Percentiles rank a stretch among this genome's conserved stretches.
Conservation (phyloP, 37 sponge, comb jelly and placozoan genomes). For the Eunapius fragilis region DNA sequence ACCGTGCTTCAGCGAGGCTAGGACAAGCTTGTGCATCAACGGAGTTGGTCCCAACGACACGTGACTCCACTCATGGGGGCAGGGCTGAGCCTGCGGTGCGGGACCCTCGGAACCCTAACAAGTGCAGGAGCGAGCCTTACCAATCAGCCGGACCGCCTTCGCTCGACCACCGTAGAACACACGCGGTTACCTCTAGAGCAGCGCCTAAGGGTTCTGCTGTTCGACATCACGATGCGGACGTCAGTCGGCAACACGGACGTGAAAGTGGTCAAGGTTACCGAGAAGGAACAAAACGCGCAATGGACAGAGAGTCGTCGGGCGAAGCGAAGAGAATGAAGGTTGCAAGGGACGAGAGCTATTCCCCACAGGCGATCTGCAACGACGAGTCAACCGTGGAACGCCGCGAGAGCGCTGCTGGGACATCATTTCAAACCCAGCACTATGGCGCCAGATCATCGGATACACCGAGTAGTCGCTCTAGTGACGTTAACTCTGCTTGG, state of each 20-base stretch:
- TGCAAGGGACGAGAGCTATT: neutral
- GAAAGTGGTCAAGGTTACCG: too few relatives aligned
- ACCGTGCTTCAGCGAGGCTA: neutral
- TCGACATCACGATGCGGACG: too few relatives aligned
- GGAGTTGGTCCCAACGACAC: neutral
- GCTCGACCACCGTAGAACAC: neutral
- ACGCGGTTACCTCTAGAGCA: neutral
- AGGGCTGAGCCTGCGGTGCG: neutral
- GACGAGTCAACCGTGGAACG: neutral
- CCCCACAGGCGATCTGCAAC: neutral
- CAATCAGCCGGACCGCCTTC: neutral
- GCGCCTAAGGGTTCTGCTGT: neutral
- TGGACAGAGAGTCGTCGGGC: neutral
- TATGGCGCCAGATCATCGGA: neutral
- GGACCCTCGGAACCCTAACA: neutral
- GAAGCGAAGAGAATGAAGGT: neutral
- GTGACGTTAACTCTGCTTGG: neutral
- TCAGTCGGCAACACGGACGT: neutral
- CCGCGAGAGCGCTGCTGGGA: neutral
- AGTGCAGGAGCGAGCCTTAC: neutral
- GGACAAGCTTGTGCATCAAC: neutral
- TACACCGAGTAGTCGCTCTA: neutral
- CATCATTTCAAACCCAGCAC: neutral
- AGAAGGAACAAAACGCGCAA: neutral
- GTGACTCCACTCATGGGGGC: neutral